Conservation (phyloP, 2,888 invertebrate genomes). For the Nymphalis c-album region DNA sequence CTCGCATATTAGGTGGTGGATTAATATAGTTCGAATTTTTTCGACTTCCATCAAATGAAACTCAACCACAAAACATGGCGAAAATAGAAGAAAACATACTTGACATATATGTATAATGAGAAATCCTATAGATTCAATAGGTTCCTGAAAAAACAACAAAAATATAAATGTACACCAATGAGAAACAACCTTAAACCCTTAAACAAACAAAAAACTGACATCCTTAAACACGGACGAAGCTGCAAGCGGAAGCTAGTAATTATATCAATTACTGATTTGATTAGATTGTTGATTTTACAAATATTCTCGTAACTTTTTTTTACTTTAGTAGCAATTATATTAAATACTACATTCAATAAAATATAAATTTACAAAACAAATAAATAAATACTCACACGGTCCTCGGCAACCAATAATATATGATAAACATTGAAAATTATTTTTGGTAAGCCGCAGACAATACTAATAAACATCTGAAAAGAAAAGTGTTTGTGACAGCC, state of each 20-base stretch:
- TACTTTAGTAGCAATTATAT: too few species aligned
- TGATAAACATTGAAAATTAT: slow-evolving; percentile 62
- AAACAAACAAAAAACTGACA: too few species aligned
- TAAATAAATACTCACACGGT: slow-evolving; percentile 51
- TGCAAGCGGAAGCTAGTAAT: too few species aligned
- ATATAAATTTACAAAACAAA: not conserved
- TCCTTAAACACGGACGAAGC: too few species aligned
- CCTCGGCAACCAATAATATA: slow-evolving; percentile 60
- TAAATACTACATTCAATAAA: too few species aligned
- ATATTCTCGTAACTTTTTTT: too few species aligned
- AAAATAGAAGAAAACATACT: slow-evolving; percentile 60
- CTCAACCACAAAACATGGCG: slow-evolving; percentile 64
- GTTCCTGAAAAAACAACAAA: slow-evolving; percentile 53
- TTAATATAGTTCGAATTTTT: slow-evolving; percentile 55
- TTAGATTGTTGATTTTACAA: too few species aligned
- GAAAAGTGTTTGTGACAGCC: not conserved
- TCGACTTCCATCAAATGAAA: slow-evolving; percentile 62
- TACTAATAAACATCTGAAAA: slow-evolving; percentile 66
- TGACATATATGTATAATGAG: slow-evolving; percentile 58
- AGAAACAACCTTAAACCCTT: too few species aligned
- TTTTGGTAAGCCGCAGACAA: slow-evolving; percentile 65
- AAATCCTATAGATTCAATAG: slow-evolving; percentile 50
- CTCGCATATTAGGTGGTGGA: slow-evolving; percentile 58
- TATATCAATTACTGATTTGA: too few species aligned
- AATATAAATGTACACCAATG: not conserved